phyloP scores from a whole-genome alignment of 53 echinoderm and acorn worm species.

The Henricia sp. region DNA sequence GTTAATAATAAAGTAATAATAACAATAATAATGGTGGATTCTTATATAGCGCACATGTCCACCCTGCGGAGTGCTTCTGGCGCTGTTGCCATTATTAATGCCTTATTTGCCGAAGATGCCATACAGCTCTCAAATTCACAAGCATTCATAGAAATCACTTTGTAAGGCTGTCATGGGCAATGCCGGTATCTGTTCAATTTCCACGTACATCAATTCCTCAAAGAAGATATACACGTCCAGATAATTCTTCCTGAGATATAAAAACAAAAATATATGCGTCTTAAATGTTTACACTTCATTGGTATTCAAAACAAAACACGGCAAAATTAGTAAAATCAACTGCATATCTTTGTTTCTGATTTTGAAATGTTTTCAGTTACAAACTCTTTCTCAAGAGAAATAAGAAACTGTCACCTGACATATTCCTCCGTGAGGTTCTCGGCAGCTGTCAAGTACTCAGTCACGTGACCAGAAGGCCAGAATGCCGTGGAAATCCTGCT shows the following conservation, averaged over 20 bases:
- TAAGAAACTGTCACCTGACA: background rate
- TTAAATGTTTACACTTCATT: background rate
- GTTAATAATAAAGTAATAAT: no score
- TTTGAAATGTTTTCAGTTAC: no score
- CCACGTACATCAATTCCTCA: conserved; percentile 65
- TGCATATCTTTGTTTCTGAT: no score
- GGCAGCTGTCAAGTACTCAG: background rate
- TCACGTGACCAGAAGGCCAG: conserved; percentile 58
- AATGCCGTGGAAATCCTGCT: conserved; percentile 41
- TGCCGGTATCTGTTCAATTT: conserved; percentile 31
- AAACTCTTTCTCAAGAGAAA: background rate
- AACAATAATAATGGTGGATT: no score
- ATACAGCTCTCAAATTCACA: background rate
- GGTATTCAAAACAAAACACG: background rate
- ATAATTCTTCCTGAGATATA: conserved; percentile 59
- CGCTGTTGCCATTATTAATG: no score
- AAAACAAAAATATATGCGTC: background rate
- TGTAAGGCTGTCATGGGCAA: conserved; percentile 11
- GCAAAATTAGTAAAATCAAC: no score
- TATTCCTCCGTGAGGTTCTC: background rate
- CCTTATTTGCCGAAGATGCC: background rate
- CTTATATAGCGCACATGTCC: no score
- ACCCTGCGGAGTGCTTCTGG: no score
- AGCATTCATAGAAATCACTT: conserved; percentile 27
- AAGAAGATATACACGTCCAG: conserved; percentile 70